Evolutionary conservation across 2,888 invertebrate species (phyloP), one percentile per base, ranked within the genome.

Genomic region (Noctua comes): DNA sequence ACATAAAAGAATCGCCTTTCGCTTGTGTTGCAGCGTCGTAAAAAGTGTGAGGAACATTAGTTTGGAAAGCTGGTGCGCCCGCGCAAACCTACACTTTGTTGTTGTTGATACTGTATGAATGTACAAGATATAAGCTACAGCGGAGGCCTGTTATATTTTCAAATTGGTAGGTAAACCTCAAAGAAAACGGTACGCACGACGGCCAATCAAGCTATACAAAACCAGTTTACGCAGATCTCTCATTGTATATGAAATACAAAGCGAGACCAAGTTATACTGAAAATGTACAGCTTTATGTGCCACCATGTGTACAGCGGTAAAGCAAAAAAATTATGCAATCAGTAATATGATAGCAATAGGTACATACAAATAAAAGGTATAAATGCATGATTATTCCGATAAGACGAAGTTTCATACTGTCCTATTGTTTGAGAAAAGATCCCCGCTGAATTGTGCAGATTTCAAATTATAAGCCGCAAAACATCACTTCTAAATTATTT

Each of bases 61-160:
- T 88, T 90, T 91, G 88, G 91, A 92, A 91, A 91, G 91, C 89
- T 83, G 79, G 77, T 78, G 86, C 89, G 91, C 87, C 82, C 78
- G 88, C 88, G 86, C 88, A 83, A 68, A 83, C 74, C 79, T 77
- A 74, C 66, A 64, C 72, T 84, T 75, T 79, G 64, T 82, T 79
- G 51, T 86, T 84, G 78, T 80, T 82, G 71, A 73, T 77, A 80
- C 36, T 77, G 24, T 80, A 73, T 54, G 54, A 68, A 40, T 21
- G 48, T 46, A 31, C 74, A 88, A 86, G 74, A 36, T 7, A 78
- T 73, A 73, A 70, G 79, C 66, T 66, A 21, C 1, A 70, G 83
- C 84, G 79, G 11, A 4, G 13, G 43, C 16, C 2, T 65, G 21
- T 21, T 36, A 11, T 43, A 11, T 46, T 3, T 21, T 27, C 1